Conservation (phyloP, 2,113 vertebrate genomes). For the Oxyura jamaicensis region DNA sequence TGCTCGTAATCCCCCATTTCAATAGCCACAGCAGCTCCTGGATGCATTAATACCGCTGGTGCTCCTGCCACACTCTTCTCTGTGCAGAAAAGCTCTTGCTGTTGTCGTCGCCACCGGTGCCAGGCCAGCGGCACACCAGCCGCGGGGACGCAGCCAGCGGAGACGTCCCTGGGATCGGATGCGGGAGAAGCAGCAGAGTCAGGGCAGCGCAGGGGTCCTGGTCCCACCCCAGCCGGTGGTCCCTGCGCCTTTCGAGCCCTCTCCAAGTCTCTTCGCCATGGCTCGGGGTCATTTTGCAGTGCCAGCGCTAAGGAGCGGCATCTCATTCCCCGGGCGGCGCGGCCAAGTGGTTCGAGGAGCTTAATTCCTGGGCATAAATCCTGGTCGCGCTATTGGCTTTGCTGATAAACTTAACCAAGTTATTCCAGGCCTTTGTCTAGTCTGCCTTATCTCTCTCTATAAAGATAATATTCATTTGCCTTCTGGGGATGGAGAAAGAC, state of each 20-base stretch:
- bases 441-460: background rate
- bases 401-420: background rate
- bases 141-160: no score
- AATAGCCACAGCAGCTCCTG: background rate
- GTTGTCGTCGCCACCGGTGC: rapidly evolving
- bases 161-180: rapidly evolving
- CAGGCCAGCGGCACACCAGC: background rate
- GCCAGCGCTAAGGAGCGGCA: background rate
- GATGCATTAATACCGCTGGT: background rate
- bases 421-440: background rate
- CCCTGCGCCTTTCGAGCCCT: background rate
- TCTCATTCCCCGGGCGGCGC: background rate
- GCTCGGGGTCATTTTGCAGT: rapidly evolving
- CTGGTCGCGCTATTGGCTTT: background rate
- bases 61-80: background rate
- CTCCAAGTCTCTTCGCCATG: rapidly evolving
- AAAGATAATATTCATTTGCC: background rate
- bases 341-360: rapidly evolving
- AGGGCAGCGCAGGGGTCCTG: rapidly evolving
- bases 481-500: background rate
- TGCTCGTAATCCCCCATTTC: background rate
- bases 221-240: background rate
- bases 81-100: rapidly evolving
- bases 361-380: background rate
- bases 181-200: no score